Percentiles rank a stretch among this genome's conserved stretches.
phyloP scores from a whole-genome alignment of 2,888 invertebrate species.

The Onthophagus sagittarius region DNA sequence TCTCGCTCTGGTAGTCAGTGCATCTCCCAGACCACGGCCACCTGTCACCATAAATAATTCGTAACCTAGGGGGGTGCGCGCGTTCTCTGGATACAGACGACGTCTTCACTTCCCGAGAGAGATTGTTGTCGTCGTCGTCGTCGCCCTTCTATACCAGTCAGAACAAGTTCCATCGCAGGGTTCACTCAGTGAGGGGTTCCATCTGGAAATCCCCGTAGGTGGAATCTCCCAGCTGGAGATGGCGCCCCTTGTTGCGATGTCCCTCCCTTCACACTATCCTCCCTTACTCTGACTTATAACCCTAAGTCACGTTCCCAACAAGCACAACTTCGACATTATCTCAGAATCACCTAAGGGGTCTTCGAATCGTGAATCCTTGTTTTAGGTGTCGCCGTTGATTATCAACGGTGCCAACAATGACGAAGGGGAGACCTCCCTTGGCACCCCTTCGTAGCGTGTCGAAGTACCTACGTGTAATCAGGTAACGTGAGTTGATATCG shows the following conservation, averaged over 20 bases:
- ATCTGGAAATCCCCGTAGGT: no score
- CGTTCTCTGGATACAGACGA: not conserved
- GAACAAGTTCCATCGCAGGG: not conserved
- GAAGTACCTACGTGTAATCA: not conserved
- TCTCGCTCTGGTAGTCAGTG: not conserved
- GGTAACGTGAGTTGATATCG: not conserved
- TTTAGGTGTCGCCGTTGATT: not conserved
- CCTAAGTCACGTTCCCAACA: not conserved
- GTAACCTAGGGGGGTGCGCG: not conserved
- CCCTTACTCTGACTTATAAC: not conserved
- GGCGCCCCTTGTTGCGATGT: not conserved
- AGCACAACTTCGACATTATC: not conserved
- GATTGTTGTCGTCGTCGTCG: not conserved
- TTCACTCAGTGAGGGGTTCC: no score
- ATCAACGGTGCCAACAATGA: not conserved
- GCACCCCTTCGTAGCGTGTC: not conserved
- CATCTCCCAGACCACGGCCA: not conserved
- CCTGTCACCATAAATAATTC: not conserved
- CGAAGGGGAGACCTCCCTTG: not conserved
- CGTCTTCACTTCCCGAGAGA: not conserved
- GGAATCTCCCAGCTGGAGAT: no score
- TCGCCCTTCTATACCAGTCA: not conserved
- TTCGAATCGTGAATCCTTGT: not conserved
- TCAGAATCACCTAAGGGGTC: not conserved
- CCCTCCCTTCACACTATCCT: not conserved